phyloP scores from a whole-genome alignment of 1,140 invertebrate genomes.

The Microplitis mediator region DNA sequence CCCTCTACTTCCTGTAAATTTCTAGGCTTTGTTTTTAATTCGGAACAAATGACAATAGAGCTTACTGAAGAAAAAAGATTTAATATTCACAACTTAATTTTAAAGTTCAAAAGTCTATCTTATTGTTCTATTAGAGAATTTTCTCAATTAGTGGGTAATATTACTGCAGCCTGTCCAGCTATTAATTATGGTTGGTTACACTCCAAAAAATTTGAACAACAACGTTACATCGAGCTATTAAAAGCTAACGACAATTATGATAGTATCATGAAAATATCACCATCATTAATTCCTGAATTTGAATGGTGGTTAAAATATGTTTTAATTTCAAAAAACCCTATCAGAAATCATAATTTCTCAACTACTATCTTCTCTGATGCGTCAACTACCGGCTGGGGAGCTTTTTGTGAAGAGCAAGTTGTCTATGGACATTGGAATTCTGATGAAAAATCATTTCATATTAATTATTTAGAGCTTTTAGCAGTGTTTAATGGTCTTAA shows the following conservation, averaged over 20 bases:
- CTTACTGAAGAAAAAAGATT: constrained; percentile 31
- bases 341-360: constrained; percentile 13
- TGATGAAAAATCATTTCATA: constrained; percentile 22
- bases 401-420: constrained; percentile 7
- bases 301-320: neutral
- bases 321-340: neutral
- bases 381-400: constrained; percentile 42
- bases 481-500: constrained; percentile 24
- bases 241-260: constrained; percentile 28
- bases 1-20: constrained; percentile 28
- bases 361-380: constrained; percentile 42
- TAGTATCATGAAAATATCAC: neutral
- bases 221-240: constrained; percentile 27
- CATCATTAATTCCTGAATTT: neutral
- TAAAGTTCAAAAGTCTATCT: constrained; percentile 6
- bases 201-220: constrained; percentile 34
- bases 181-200: constrained; percentile 36
- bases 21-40: constrained; percentile 41
- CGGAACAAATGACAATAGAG: constrained; percentile 25
- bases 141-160: constrained; percentile 33
- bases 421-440: constrained; percentile 26
- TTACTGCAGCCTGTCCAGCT: constrained; percentile 35
- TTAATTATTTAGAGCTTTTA: constrained; percentile 29
- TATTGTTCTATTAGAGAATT: constrained; percentile 38
- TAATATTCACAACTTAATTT: constrained; percentile 13